A percentile compares a stretch with the other conserved stretches of the same genome.
Conservation (phyloP, 2,113 vertebrate species). For the Trinectes maculatus region DNA sequence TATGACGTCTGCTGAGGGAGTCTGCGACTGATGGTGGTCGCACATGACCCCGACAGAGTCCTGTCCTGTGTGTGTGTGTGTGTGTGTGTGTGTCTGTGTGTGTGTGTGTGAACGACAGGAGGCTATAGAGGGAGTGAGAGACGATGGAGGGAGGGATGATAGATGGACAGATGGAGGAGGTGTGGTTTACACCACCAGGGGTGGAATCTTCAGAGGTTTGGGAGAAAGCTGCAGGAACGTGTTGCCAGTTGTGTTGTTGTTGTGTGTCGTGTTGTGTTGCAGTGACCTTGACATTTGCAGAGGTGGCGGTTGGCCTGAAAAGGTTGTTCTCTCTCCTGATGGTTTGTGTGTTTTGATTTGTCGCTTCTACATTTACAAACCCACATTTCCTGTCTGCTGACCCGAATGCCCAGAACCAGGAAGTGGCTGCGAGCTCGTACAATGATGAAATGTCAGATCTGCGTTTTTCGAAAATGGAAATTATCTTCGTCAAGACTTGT, state of each 20-base stretch:
- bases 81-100: not conserved
- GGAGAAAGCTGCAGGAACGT: not conserved
- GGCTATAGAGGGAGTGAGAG: constrained; percentile 20
- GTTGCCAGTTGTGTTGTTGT: constrained; percentile 42
- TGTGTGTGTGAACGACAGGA: constrained; percentile 18
- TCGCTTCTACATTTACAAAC: not conserved
- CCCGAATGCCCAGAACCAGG: not conserved
- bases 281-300: constrained; percentile 49
- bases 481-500: too few relatives aligned
- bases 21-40: constrained; percentile 1
- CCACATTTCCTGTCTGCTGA: constrained; percentile 1
- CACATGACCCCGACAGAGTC: constrained; percentile 8
- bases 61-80: constrained; percentile 12
- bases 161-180: constrained; percentile 50
- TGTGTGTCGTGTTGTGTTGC: too few relatives aligned
- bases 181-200: too few relatives aligned
- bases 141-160: constrained; percentile 17
- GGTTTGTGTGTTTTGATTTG: constrained; percentile 1
- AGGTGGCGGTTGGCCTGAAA: not conserved
- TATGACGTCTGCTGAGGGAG: not conserved
- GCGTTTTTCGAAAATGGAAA: too few relatives aligned
- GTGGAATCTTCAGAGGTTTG: constrained; percentile 25
- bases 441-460: too few relatives aligned
- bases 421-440: constrained; percentile 3
- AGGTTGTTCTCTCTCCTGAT: too few relatives aligned